Evolutionary conservation across 2,113 vertebrate genomes (phyloP), one percentile per base, ranked within the genome.

Genomic region (Syngnathus floridae): DNA sequence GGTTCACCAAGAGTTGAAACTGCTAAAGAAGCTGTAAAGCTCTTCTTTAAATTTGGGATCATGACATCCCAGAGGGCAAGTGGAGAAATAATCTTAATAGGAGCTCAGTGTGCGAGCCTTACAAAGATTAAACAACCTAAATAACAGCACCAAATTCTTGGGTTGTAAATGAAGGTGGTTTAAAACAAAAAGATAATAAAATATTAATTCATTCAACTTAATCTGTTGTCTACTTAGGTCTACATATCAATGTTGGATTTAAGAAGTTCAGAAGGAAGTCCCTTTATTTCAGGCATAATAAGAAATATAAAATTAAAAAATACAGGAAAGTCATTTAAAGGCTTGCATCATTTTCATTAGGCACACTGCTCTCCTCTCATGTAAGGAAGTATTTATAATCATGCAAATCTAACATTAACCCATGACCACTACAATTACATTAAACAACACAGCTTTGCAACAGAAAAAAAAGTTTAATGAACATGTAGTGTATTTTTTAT

Each of bases 231-330:
- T 31, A 31, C 26, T 31, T 31, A 21, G n/a, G 2, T n/a, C 7
- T 2, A 8, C 49, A 21, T n/a, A 51, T 21, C 19, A n/a, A 51
- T 21, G 2, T 21, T 9, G n/a, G 10, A 8, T 21, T 21, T 10
- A 48, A 51, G 59, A 75, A 60, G 62, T 81, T 74, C 76, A 62
- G 62, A 52, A 76, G 58, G 76, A 82, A 62, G 73, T 72, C 67
- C 71, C 57, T 21, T 62, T 22, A 31, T 73, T 45, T 19, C 65
- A 58, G 61, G 73, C 70, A 60, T 64, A 49, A 52, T 56, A 31
- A 31, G 26, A 31, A 31, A 31, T 31, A 31, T 72, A 56, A 69
- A 74, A 59, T 58, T 3, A 31, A n/a, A 68, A 43, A 22, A 57
- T 75, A 35, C 51, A 71, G 46, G 48, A 40, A 69, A 65, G 64